A percentile compares a stretch with the other conserved stretches of the same genome.
These are phyloP conservation scores for Lithobates pipiens DNA, from an alignment of 2,797 vertebrate genomes.

Conservation along the genomic window DNA sequence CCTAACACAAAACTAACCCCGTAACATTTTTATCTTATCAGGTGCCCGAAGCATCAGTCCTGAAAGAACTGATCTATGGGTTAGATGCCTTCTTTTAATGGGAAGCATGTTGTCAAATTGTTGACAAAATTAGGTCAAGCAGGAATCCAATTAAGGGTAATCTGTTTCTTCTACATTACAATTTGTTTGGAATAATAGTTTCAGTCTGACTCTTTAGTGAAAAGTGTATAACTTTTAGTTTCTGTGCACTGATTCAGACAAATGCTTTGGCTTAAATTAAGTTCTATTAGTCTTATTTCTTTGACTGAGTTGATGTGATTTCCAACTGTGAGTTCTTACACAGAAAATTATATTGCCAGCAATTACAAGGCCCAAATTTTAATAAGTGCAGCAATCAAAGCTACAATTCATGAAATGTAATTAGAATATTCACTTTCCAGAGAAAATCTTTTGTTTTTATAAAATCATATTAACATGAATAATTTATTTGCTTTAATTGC, in stretches of 20 bases:
- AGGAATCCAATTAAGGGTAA: not conserved
- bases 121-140: not conserved
- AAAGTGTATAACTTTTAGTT: constrained; percentile 10
- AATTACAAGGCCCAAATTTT: constrained; percentile 48
- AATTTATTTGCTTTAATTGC: constrained; percentile 50
- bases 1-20: no score
- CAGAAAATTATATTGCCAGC: constrained; percentile 49
- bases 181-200: not conserved
- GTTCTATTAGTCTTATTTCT: constrained; percentile 49
- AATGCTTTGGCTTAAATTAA: constrained; percentile 51
- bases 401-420: constrained; percentile 52
- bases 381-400: constrained; percentile 49
- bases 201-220: not conserved
- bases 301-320: constrained; percentile 34
- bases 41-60: no score
- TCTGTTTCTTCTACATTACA: not conserved
- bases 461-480: constrained; percentile 48
- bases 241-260: constrained; percentile 36
- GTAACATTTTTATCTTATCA: no score
- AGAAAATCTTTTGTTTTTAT: constrained; percentile 43
- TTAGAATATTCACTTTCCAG: constrained; percentile 52
- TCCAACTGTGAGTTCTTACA: constrained; percentile 54
- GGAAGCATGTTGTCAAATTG: not conserved
- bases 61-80: no score
- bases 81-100: no score